Percentiles rank a stretch among this genome's conserved stretches.
These are phyloP conservation scores for Conus canariensis DNA, from an alignment of 2,888 invertebrate species.

Conservation along the genomic window DNA sequence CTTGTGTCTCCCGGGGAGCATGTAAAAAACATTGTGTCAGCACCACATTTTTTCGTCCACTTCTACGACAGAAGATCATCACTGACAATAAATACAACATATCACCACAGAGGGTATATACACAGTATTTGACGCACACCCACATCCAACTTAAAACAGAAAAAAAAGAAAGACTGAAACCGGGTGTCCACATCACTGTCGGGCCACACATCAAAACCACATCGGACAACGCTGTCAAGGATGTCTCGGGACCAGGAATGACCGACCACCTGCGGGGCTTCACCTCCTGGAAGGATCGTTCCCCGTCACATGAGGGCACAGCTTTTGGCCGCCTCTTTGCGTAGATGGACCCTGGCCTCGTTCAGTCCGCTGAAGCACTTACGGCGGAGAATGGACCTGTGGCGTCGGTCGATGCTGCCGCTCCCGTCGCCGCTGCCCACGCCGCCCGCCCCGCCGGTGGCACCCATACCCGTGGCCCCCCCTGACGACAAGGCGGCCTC, in stretches of 20 bases:
- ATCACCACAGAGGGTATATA: too few species aligned
- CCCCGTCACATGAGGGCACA: conserved; percentile 68
- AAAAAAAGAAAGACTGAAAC: neutral
- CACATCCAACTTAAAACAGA: too few species aligned
- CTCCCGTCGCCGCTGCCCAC: conserved; percentile 59
- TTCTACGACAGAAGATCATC: too few species aligned
- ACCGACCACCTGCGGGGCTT: neutral
- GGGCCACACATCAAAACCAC: too few species aligned
- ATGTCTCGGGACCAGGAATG: neutral
- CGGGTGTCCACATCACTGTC: neutral
- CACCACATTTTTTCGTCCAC: too few species aligned
- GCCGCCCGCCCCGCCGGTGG: conserved; percentile 53
- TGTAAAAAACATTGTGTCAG: too few species aligned
- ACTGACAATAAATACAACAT: too few species aligned
- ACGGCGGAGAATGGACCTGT: conserved; percentile 47
- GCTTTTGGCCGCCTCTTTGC: conserved; percentile 72
- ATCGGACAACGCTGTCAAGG: neutral
- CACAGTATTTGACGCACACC: too few species aligned
- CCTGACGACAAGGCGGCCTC: conserved; percentile 82
- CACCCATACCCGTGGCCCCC: conserved; percentile 53
- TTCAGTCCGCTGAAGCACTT: conserved; percentile 65
- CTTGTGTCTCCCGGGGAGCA: too few species aligned
- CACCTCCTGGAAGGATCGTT: too few species aligned
- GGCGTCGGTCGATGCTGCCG: conserved; percentile 51
- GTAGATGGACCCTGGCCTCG: conserved; percentile 67